Percentiles rank a stretch among this genome's conserved stretches.
Conservation (phyloP, 2,888 invertebrate species). For the Thera obeliscata region DNA sequence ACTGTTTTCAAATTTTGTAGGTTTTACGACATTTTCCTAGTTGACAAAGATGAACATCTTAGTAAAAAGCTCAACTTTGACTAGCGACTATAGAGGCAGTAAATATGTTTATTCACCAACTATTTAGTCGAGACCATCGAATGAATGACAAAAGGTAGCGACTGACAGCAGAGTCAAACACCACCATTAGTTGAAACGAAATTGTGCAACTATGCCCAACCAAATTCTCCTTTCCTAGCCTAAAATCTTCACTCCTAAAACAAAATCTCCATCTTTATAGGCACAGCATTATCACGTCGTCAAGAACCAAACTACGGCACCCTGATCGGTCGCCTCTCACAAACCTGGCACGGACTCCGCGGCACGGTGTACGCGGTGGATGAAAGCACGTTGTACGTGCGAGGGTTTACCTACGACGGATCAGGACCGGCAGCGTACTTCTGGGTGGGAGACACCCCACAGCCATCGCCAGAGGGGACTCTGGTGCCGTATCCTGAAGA, state of each 20-base stretch:
- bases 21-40: too few species aligned
- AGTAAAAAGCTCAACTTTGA: too few species aligned
- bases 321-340: slow-evolving; percentile 88
- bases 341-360: slow-evolving; percentile 91
- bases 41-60: too few species aligned
- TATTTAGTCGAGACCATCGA: too few species aligned
- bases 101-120: too few species aligned
- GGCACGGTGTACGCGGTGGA: slow-evolving; percentile 95
- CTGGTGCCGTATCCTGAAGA: slow-evolving; percentile 95
- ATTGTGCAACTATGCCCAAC: too few species aligned
- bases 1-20: too few species aligned
- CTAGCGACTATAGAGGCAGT: too few species aligned
- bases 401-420: slow-evolving; percentile 94
- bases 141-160: too few species aligned
- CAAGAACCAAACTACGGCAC: slow-evolving; percentile 90
- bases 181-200: too few species aligned
- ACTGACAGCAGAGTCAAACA: too few species aligned
- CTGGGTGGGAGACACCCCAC: slow-evolving; percentile 93
- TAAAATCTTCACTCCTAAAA: not conserved
- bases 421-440: slow-evolving; percentile 95
- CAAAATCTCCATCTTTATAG: slow-evolving; percentile 46
- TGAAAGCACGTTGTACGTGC: slow-evolving; percentile 93
- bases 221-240: not conserved
- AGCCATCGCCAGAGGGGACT: slow-evolving; percentile 92
- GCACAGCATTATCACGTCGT: slow-evolving; percentile 51